Evolutionary conservation across 30 jellyfish, hydroid and myxozoan species (phyloP), one percentile per base, ranked within the genome.

Genomic region (Mastigias papua): DNA sequence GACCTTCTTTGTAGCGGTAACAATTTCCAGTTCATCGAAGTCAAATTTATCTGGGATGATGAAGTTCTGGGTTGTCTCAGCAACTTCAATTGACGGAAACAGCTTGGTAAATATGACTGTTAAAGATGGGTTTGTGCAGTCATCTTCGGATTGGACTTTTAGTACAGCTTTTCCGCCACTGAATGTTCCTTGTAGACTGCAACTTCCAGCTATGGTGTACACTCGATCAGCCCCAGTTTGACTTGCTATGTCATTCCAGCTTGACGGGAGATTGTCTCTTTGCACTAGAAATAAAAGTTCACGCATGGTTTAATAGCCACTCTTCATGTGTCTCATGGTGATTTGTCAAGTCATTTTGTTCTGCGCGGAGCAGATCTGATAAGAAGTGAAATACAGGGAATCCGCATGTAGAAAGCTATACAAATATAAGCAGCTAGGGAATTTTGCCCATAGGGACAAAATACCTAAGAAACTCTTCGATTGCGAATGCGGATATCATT

Each of bases 121-220:
- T 50, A 87, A 54, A 0, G 96, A 87, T 32, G 96, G 96, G 46
- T 76, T 73, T 19, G 70, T 34, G 78, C 92, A 83, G 8, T 33
- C 92, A 26, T 48, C 71, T 0, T 50, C 86, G 8, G 48, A 77
- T 51, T 83, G 35, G 58, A 57, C 75, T 61, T 62, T 35, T 67
- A 83, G 63, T 20, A 30, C 61, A 13, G 86, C 86, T 26, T 49
- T 49, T 16, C 58, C 80, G 2, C 73, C 13, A 26, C 61, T 66
- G 34, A 69, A 72, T 2, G 54, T 70, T 0, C 63, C 92, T 16
- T 50, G 73, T 25, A 83, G 21, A 68, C 73, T 83, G 65, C 92
- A 83, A 62, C 42, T 26, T 26, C 86, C 92, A 30, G 79, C 86
- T 34, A 83, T 83, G 25, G 61, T 42, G 80, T 69, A 83, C 15